Conservation (phyloP, 2,888 invertebrate genomes). For the Charanyca ferruginea region DNA sequence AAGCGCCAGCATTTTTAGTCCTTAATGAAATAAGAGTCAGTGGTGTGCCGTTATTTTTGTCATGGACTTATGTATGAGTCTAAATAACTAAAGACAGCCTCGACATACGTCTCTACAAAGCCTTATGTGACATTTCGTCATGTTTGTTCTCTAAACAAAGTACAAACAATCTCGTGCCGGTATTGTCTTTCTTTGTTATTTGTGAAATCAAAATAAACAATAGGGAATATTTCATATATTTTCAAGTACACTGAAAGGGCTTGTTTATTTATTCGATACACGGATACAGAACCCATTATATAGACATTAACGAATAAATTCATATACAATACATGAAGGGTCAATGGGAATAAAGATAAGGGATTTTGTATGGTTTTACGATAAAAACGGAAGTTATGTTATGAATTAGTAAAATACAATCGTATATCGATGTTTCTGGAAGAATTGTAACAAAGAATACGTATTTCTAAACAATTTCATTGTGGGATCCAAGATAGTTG, state of each 20-base stretch:
- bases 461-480: too few species aligned
- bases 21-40: too few species aligned
- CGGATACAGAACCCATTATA: conserved; percentile 15
- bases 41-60: too few species aligned
- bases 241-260: conserved; percentile 29
- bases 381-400: not conserved
- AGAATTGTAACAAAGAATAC: not conserved
- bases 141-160: conserved; percentile 44
- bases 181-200: conserved; percentile 35
- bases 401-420: conserved; percentile 14
- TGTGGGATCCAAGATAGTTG: too few species aligned
- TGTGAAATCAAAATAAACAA: conserved; percentile 22
- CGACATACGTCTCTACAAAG: not conserved
- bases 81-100: not conserved
- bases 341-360: conserved; percentile 34
- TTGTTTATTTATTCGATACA: conserved; percentile 35
- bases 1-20: too few species aligned
- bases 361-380: conserved; percentile 25
- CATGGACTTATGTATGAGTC: too few species aligned
- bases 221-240: conserved; percentile 24
- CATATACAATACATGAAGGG: conserved; percentile 45
- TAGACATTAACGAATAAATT: conserved; percentile 43
- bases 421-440: not conserved
- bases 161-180: conserved; percentile 22
- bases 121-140: conserved; percentile 20